Base-by-base conservation (phyloP, 2,113 vertebrate species). In the Pedetes capensis region DNA sequence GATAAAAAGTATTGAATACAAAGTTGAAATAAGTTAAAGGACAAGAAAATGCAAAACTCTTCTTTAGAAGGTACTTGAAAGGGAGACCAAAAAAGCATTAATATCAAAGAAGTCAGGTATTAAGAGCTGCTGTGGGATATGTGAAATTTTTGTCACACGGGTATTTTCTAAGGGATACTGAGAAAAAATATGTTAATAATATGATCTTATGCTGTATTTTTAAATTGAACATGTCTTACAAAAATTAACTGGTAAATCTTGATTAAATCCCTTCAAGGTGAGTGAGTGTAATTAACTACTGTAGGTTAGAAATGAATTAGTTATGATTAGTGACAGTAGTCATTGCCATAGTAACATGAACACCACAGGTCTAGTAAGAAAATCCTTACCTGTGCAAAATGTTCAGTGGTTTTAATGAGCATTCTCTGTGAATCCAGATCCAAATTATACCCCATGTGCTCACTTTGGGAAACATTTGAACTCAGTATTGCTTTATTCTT, bases 391-490 rank as follows among this genome's bases (percentile, higher is more conserved):
- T 2, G 12, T 91, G 88, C 74, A 96, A 96, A 97, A 96, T 92
- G 22, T 85, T 90, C 93, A 72, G 25, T 89, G 85, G 20, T 91
- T 97, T 96, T 97, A 97, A 97, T 96, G 92, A 96, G 71, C 49
- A 61, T 93, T 80, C 63, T 96, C 69, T 63, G 63, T 87, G 91
- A 96, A 89, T 89, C 53, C 4, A 83, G 74, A 79, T 95, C 85
- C 78, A 95, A 94, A 94, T 86, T 96, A 51, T 94, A 44, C 90
- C 90, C 88, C 64, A 72, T 81, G 95, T 89, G 92, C 32, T 95
- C 86, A 87, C 82, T 91, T 85, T 72, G 64, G 74, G 68, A 96
- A 96, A 92, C 4, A 8, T 91, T 91, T 95, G 85, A 96, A 89
- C 69, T 93, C 68, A 85, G 29, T 90, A 84, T 95, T 91, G 94